Evolutionary conservation across 2,113 vertebrate genomes (phyloP).

Genomic region (Ascaphus truei): DNA sequence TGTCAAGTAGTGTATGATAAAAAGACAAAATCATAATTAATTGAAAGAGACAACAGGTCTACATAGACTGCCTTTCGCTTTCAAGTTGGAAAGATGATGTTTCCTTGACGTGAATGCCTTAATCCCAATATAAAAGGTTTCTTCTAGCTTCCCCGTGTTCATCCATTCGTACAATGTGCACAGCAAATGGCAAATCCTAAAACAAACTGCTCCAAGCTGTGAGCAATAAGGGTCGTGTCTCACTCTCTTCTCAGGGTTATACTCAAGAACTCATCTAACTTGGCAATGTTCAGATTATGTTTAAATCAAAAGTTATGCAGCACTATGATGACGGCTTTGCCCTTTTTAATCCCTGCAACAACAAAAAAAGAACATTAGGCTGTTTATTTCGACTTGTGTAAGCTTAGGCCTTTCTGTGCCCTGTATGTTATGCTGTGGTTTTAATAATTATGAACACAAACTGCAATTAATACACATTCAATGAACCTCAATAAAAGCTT

Average conservation of each 20-base stretch:
- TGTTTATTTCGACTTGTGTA: not conserved
- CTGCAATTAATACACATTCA: too few species aligned
- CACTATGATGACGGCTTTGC: constrained; percentile 6
- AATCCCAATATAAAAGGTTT: constrained; percentile 19
- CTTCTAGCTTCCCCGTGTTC: constrained; percentile 1
- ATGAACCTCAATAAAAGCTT: too few species aligned
- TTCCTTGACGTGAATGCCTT: constrained; percentile 15
- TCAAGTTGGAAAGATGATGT: not conserved
- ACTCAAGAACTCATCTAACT: constrained; percentile 12
- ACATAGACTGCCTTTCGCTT: not conserved
- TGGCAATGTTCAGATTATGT: constrained; percentile 18
- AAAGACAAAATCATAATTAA: not conserved
- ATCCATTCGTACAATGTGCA: constrained; percentile 24
- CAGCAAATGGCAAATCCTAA: constrained; percentile 28
- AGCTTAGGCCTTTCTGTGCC: not conserved
- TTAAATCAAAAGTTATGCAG: not conserved
- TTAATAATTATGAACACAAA: too few species aligned
- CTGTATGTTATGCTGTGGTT: too few species aligned
- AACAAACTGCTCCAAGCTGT: constrained; percentile 29
- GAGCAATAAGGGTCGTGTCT: constrained; percentile 11
- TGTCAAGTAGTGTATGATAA: not conserved
- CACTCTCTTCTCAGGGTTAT: constrained; percentile 14
- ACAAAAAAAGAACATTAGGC: not conserved
- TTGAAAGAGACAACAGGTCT: not conserved
- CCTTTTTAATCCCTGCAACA: not conserved